Evolutionary conservation across 2,888 invertebrate species (phyloP), one percentile per base, ranked within the genome.

Genomic region (Drosophila paramelanica): DNA sequence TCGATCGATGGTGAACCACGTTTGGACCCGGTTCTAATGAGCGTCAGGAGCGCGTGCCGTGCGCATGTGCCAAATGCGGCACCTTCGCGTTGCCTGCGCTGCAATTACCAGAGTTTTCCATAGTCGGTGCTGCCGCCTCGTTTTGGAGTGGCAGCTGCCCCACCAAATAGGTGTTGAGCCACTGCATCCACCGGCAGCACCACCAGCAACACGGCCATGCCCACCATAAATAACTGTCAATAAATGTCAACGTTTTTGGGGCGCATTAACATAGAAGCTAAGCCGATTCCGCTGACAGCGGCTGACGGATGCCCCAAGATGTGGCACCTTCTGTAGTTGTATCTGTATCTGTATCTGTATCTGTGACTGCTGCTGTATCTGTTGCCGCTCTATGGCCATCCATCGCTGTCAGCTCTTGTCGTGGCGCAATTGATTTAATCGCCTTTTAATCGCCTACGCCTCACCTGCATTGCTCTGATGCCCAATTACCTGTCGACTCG

Each of bases 221-320:
- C 76, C 81, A 83, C 86, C 86, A 86, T 88, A 86, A 86, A 88
- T 85, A 85, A 76, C 85, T 85, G 86, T 64, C 88, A 88, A 86
- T 86, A 85, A 86, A 88, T 81, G 86, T 85, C 86, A 79, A 67
- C 88, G 83, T 74, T 75, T 83, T 86, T 86, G 79, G 83, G 81
- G 74, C 64, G 83, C 88, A 86, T 86, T 86, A 86, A 86, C 85
- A 86, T 86, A 85, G 83, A 72, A 66, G 72, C 81, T 88, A 81
- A 79, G 80, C 82, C 78, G 74, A 85, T 82, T 75, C 74, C 73
- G 76, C 41, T 83, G 87, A 87, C 79, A 80, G 82, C 56, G 64
- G 80, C 58, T 70, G 77, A 75, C 74, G 68, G 69, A 70, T 71
- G 71, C 39, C 56, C 56, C 57, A 58, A 68, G 70, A 58, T 64